Conservation (phyloP, 2,797 vertebrate genomes). For the Coendou prehensilis region DNA sequence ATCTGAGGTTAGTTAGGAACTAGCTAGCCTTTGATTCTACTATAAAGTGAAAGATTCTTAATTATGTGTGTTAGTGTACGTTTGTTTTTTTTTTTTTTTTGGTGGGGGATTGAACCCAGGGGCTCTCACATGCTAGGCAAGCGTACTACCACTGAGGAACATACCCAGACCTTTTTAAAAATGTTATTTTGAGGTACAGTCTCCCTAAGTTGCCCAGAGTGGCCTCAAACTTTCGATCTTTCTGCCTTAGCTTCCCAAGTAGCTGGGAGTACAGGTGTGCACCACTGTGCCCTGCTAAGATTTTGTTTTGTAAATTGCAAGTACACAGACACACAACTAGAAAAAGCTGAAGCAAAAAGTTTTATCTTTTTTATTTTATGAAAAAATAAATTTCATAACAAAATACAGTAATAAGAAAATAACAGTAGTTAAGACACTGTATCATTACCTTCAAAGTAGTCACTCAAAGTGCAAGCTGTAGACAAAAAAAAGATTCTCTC, state of each 20-base stretch:
- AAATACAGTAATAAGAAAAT: not conserved
- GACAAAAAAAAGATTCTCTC: not conserved
- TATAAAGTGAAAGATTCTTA: not conserved
- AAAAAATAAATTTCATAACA: not conserved
- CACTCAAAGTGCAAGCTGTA: no score
- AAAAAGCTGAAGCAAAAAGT: not conserved
- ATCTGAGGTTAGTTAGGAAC: constrained; percentile 4
- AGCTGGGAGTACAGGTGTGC: not conserved
- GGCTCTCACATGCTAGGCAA: no score
- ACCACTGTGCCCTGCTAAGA: not conserved
- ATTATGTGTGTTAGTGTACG: not conserved
- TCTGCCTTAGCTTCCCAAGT: not conserved
- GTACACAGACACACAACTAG: not conserved
- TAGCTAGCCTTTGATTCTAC: constrained; percentile 27
- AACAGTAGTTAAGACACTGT: not conserved
- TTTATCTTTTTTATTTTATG: not conserved
- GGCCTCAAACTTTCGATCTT: not conserved
- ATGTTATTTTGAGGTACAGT: not conserved
- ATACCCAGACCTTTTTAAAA: not conserved
- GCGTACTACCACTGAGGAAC: not conserved
- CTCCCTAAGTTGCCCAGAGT: not conserved
- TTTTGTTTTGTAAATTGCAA: constrained; percentile 33
- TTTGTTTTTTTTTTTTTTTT: not conserved
- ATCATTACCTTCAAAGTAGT: not conserved
- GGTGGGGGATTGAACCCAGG: no score